phyloP scores from a whole-genome alignment of 2,797 vertebrate genomes.

The Pipistrellus pipistrellus region DNA sequence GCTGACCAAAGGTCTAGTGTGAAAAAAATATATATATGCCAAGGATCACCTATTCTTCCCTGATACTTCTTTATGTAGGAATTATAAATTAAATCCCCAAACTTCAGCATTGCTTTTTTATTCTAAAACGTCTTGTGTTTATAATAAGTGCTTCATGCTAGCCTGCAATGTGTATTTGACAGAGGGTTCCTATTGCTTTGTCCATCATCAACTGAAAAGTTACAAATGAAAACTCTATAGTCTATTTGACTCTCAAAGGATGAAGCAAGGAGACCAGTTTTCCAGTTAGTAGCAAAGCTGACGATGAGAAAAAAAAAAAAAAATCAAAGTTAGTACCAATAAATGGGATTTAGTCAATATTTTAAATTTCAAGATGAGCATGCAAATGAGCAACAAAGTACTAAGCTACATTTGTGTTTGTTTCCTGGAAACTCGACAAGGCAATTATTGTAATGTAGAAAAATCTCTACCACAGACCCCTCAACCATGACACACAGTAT shows the following conservation, averaged over 20 bases:
- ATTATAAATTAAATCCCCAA: background rate
- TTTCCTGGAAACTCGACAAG: constrained; percentile 73
- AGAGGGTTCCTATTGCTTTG: background rate
- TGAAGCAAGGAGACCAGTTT: background rate
- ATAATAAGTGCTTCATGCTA: background rate
- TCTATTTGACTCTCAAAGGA: background rate
- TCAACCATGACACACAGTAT: background rate
- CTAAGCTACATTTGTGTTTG: background rate
- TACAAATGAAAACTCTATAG: background rate
- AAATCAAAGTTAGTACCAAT: background rate
- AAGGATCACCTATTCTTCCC: background rate
- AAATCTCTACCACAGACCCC: constrained; percentile 69
- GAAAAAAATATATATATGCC: background rate
- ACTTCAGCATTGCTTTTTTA: background rate
- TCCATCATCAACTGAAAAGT: background rate
- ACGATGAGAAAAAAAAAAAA: background rate
- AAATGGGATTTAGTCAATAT: constrained; percentile 36
- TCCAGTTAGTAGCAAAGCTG: background rate
- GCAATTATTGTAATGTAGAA: constrained; percentile 57
- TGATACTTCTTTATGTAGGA: background rate
- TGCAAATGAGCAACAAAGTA: background rate
- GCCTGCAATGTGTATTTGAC: background rate
- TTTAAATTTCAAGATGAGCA: background rate
- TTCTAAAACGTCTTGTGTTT: background rate
- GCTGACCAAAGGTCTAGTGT: no score